These are phyloP conservation scores for Onychomys leucogaster DNA, from an alignment of 2,797 vertebrate species.

Conservation along the genomic window DNA sequence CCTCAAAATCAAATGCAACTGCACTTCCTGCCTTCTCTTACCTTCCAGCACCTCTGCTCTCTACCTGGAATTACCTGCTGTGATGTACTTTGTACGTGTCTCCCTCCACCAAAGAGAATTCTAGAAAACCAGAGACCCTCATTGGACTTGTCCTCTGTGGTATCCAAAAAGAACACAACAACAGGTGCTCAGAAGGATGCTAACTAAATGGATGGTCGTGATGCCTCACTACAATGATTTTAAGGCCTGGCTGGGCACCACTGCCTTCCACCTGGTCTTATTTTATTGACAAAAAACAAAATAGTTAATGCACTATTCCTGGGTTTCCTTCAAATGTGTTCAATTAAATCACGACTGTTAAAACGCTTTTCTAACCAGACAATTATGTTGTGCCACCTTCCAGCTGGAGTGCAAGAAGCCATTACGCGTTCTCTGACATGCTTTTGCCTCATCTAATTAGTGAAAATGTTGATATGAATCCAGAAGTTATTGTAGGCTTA, in stretches of 20 bases:
- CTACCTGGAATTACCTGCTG: background rate
- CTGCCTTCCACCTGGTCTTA: slow-evolving; percentile 56
- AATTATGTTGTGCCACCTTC: slow-evolving; percentile 36
- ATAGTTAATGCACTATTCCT: slow-evolving; percentile 68
- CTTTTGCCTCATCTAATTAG: slow-evolving; percentile 65
- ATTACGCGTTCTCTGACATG: slow-evolving; percentile 66
- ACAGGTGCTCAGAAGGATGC: background rate
- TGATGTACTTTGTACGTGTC: background rate
- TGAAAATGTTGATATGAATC: slow-evolving; percentile 69
- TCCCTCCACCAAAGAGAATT: background rate
- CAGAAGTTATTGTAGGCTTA: slow-evolving; percentile 39
- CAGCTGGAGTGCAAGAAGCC: slow-evolving; percentile 59
- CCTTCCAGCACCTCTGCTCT: background rate
- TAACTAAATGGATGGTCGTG: background rate
- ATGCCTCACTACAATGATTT: background rate
- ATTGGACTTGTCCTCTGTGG: background rate
- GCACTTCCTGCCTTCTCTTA: background rate
- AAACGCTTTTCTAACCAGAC: slow-evolving; percentile 72
- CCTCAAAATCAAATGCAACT: background rate
- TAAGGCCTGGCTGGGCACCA: background rate
- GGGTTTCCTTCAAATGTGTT: slow-evolving; percentile 56
- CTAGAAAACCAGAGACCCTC: background rate
- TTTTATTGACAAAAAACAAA: slow-evolving; percentile 62
- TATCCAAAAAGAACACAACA: background rate
- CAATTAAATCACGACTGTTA: slow-evolving; percentile 66